phyloP scores from a whole-genome alignment of 2,888 invertebrate genomes.

The Micoletzkya japonica region DNA sequence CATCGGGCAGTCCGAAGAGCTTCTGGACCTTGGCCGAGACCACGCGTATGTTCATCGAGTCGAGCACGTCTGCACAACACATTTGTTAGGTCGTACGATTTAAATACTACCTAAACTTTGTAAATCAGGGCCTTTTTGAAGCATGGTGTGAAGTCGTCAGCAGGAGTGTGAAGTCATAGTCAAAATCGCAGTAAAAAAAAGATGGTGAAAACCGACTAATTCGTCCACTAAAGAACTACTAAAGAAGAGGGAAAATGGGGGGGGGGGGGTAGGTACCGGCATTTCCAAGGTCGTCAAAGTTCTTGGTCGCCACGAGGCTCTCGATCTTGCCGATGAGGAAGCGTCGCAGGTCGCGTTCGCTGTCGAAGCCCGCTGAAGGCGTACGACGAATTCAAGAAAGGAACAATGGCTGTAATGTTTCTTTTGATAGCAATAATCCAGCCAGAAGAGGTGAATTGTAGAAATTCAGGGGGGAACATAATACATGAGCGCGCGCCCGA shows the following conservation, averaged over 20 bases:
- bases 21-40: constrained; percentile 82
- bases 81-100: too few relatives aligned
- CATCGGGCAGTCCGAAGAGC: constrained; percentile 85
- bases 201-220: too few relatives aligned
- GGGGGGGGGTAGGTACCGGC: constrained; percentile 12
- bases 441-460: too few relatives aligned
- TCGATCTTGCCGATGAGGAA: constrained; percentile 95
- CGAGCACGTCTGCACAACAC: constrained; percentile 76
- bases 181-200: too few relatives aligned
- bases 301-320: constrained; percentile 80
- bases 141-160: too few relatives aligned
- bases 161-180: too few relatives aligned
- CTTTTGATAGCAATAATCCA: too few relatives aligned
- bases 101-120: too few relatives aligned
- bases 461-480: too few relatives aligned
- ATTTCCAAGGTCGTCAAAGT: constrained; percentile 13
- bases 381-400: not conserved
- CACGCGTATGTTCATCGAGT: constrained; percentile 48
- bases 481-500: too few relatives aligned
- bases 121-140: too few relatives aligned
- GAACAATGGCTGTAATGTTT: not conserved
- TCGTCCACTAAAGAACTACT: too few relatives aligned
- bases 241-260: constrained; percentile 25
- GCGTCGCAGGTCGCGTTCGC: constrained; percentile 88
- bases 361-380: constrained; percentile 76